Base-by-base conservation (phyloP, 2,113 vertebrate genomes). In the Myotis lucifugus region DNA sequence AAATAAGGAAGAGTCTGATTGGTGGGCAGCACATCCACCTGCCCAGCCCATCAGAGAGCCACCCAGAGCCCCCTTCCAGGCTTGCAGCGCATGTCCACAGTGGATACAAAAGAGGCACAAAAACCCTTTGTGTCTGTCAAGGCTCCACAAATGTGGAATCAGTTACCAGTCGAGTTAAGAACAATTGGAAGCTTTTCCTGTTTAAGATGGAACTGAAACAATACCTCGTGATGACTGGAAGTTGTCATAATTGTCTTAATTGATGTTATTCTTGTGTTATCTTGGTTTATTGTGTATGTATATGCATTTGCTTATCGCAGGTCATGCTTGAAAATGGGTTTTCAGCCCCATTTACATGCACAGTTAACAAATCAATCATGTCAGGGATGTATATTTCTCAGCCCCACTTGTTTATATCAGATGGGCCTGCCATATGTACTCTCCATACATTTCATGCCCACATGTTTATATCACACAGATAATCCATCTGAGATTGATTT, bases 401-500 rank as follows among this genome's bases (percentile, higher is more conserved):
- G 88, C 87, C 97, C 97, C 40, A n/a, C 82, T 98, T 98, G 97
- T 97, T 98, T 98, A 97, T 96, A 95, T 98, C 97, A 98, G 93
- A 98, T 98, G 97, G 97, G 74, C 95, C 97, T 97, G 88, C 98
- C 97, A 98, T 98, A 98, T 96, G 98, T 85, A 96, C 91, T 93
- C 95, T 97, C 97, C 93, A 93, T 97, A 93, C 96, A 98, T 97
- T 97, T 97, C 96, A 98, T 98, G 93, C 95, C 97, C 96, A 97
- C 97, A 90, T 97, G 97, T 98, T 98, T 98, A 97, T 97, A 97
- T 96, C 97, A 97, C 97, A 76, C 90, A 86, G 98, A 98, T 98
- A 98, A 98, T 97, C 97, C 98, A 98, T 98, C 98, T 98, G 98
- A 98, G 93, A 97, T 97, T 98, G 97, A 98, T 98, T 98, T 98